Percentiles rank a stretch among this genome's conserved stretches.
phyloP scores from a whole-genome alignment of 2,797 vertebrate genomes.

The Gymnodraco acuticeps region DNA sequence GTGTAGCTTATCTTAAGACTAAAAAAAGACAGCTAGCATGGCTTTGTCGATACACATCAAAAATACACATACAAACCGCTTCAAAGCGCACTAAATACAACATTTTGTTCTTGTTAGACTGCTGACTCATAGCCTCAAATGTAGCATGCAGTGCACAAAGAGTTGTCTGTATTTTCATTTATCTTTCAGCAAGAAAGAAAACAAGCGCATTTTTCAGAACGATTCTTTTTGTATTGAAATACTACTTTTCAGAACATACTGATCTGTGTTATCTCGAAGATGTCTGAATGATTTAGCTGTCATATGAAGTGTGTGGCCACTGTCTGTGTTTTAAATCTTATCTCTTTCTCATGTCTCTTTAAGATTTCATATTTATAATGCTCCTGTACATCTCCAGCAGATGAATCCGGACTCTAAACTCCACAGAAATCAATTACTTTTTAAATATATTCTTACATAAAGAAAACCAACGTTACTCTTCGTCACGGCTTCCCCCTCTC shows the following conservation, averaged over 20 bases:
- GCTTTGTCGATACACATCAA: not conserved
- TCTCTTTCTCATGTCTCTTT: constrained; percentile 7
- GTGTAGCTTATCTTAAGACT: constrained; percentile 4
- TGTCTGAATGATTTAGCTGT: constrained; percentile 20
- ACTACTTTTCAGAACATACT: not conserved
- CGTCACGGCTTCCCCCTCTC: not conserved
- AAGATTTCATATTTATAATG: not conserved
- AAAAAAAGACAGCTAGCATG: not conserved
- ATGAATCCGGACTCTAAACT: constrained; percentile 14
- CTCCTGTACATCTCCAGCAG: not conserved
- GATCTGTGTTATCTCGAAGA: not conserved
- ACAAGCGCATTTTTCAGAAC: not conserved
- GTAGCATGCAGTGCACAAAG: not conserved
- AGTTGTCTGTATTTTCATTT: not conserved
- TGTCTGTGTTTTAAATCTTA: not conserved
- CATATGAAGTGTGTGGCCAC: not conserved
- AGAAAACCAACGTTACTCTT: constrained; percentile 54
- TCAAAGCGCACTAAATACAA: too few species aligned
- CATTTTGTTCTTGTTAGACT: not conserved
- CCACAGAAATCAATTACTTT: not conserved
- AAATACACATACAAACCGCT: not conserved
- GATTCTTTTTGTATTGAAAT: not conserved
- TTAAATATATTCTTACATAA: constrained; percentile 11
- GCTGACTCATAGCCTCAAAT: not conserved
- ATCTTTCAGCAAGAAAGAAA: not conserved